Evolutionary conservation across 2,888 invertebrate species (phyloP), one percentile per base, ranked within the genome.

Genomic region (Eledona agricola): DNA sequence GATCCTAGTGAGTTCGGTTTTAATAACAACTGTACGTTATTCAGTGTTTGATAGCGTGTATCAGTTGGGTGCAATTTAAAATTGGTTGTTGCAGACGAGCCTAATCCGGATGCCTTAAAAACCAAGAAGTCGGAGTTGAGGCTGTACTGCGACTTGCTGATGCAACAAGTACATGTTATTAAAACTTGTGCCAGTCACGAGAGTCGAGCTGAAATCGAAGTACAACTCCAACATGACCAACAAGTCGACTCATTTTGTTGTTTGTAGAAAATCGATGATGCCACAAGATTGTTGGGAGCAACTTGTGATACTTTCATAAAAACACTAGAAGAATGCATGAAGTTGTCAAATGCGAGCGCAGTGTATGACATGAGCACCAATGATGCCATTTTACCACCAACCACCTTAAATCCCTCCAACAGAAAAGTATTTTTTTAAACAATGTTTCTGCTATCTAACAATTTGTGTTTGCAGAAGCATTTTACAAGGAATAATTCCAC

Each of bases 231-330:
- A 7, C 12, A 5, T 16, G 2, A 10, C 11, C 23, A 10, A 4
- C 10, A 7, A 42, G 11, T 17, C 16, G 10, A n/a, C 16, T 31
- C 9, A 53, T 51, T 57, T 38, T n/a, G n/a, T n/a, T n/a, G 57
- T 57, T 80, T 81, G 28, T 78, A 87, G 86, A 84, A 83, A 80
- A 80, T 88, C 69, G 82, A 85, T 67, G 89, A 90, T 74, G 86
- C 86, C 2, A 86, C 89, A 4, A 84, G 84, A 68, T 79, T 90
- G 58, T 76, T 91, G 20, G 84, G 85, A 53, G 87, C 87, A 25
- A 91, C 90, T 38, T 91, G 90, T 80, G 90, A 91, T 77, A 89
- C 89, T 17, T 90, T 91, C 73, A 89, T 90, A 59, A 82, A 85
- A 71, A 89, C 90, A 11, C 78, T 91, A 63, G 90, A 91, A 75